phyloP scores from a whole-genome alignment of 2,113 vertebrate species.

The Elephantulus edwardii region DNA sequence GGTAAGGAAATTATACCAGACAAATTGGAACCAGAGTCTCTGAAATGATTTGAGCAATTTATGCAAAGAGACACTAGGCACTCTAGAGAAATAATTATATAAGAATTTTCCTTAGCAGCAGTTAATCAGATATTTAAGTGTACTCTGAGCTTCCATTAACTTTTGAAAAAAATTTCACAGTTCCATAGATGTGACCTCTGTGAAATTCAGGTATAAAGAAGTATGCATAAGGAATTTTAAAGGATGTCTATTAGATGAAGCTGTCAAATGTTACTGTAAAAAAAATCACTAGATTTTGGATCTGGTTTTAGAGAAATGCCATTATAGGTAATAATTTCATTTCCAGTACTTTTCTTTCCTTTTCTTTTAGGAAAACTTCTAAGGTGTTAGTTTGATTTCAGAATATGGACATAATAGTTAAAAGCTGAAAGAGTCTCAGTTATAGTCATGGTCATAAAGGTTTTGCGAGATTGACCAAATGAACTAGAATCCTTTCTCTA shows the following conservation, averaged over 20 bases:
- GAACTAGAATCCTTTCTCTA: background rate
- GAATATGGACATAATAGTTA: background rate
- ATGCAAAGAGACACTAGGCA: background rate
- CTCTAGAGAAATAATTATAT: conserved; percentile 47
- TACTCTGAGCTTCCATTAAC: conserved; percentile 46
- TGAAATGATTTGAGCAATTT: background rate
- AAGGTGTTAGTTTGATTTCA: background rate
- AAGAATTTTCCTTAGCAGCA: conserved; percentile 21
- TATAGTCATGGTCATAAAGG: background rate
- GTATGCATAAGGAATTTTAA: conserved; percentile 41
- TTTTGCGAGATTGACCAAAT: background rate
- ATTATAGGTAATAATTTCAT: background rate
- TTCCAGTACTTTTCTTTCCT: background rate
- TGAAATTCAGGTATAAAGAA: conserved; percentile 40
- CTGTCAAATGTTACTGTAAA: conserved; percentile 73
- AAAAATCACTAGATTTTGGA: conserved; percentile 60
- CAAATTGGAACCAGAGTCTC: background rate
- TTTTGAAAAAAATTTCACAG: conserved; percentile 46
- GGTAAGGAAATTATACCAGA: background rate
- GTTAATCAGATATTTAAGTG: conserved; percentile 27
- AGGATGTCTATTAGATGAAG: conserved; percentile 36
- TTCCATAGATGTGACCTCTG: conserved; percentile 51
- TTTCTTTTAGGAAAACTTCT: conserved; percentile 31
- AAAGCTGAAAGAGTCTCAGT: background rate
- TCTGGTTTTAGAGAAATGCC: conserved; percentile 58